phyloP scores from a whole-genome alignment of 1,140 invertebrate species.

The Dolichoris vasculosae region DNA sequence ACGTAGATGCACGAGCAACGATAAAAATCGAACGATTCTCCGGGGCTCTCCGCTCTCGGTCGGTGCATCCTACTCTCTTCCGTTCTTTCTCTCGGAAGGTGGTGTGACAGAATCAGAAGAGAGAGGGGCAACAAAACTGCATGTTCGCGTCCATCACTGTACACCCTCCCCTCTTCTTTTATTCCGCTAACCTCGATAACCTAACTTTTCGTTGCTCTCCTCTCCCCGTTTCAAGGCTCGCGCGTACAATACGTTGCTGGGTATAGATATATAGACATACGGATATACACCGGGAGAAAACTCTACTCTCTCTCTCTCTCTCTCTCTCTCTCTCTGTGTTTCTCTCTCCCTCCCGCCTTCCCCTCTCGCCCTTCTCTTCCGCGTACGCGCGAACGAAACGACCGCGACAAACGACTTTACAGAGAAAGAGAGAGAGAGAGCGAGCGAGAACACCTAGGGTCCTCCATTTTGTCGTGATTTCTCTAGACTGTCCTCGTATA shows the following conservation, averaged over 20 bases:
- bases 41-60: not conserved
- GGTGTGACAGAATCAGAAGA: not conserved
- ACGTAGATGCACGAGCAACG: not conserved
- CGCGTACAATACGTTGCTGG: constrained; percentile 1
- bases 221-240: not conserved
- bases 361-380: constrained; percentile 47
- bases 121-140: constrained; percentile 5
- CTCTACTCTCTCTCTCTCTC: constrained; percentile 57
- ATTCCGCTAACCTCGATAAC: constrained; percentile 16
- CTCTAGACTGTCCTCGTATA: not conserved
- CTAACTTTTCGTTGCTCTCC: constrained; percentile 31
- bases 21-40: constrained; percentile 18
- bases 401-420: constrained; percentile 18
- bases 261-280: constrained; percentile 1
- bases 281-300: not conserved
- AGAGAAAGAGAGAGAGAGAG: constrained; percentile 16
- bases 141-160: constrained; percentile 21
- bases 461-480: constrained; percentile 53
- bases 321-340: constrained; percentile 40
- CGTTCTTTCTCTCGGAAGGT: constrained; percentile 11
- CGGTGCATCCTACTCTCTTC: constrained; percentile 3
- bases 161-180: constrained; percentile 18
- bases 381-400: constrained; percentile 37
- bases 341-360: constrained; percentile 41
- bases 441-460: constrained; percentile 18